phyloP scores from a whole-genome alignment of 2,888 invertebrate genomes.

The Linnaemya tessellans region DNA sequence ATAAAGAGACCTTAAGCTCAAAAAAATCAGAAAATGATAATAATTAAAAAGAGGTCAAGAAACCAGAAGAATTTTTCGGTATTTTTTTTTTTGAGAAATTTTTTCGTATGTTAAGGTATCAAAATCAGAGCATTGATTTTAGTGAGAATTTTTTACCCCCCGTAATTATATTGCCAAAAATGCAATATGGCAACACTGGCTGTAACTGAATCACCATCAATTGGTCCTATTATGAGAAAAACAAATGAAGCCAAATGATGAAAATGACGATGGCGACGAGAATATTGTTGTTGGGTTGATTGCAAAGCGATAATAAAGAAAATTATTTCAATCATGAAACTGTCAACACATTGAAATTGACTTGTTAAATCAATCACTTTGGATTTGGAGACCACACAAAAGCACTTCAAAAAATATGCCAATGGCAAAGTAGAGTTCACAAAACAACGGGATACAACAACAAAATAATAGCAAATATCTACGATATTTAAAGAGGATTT shows the following conservation, averaged over 20 bases:
- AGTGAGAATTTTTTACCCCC: no score
- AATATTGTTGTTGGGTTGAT: constrained; percentile 56
- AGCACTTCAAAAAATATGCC: constrained; percentile 70
- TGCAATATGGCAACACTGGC: not conserved
- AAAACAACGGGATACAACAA: constrained; percentile 42
- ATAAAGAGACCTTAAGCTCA: no score
- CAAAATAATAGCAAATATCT: not conserved
- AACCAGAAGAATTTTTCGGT: no score
- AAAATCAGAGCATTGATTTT: no score
- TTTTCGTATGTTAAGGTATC: no score
- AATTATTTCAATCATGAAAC: constrained; percentile 74
- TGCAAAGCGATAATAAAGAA: constrained; percentile 70
- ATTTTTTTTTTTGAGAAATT: no score
- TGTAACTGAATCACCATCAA: constrained; percentile 51
- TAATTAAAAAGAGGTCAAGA: no score
- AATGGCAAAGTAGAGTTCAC: constrained; percentile 60
- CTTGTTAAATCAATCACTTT: constrained; percentile 73
- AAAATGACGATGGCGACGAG: constrained; percentile 46
- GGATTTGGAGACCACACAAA: constrained; percentile 62
- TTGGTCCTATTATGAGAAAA: constrained; percentile 51
- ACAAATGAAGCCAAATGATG: constrained; percentile 68
- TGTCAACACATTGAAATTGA: constrained; percentile 74
- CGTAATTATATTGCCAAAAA: no score
- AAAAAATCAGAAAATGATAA: no score
- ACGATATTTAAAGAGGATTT: constrained; percentile 23